Base-by-base conservation (phyloP, 2,797 vertebrate genomes). In the Karalla daura region DNA sequence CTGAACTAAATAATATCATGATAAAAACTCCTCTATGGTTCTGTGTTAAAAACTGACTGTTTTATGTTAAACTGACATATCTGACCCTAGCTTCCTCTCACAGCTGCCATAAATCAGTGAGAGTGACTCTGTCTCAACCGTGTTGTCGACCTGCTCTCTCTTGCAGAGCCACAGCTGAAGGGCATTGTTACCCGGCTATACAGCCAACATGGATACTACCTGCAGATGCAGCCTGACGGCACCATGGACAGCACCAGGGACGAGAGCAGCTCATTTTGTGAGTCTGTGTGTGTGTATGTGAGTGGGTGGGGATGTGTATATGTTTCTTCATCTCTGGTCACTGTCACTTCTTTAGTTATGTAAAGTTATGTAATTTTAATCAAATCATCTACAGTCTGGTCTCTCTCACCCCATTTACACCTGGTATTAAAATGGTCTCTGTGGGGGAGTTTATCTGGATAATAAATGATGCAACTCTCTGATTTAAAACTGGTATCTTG, bases 191-290 rank as follows among this genome's bases (percentile, higher is more conserved):
- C 97, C 54, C 96, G 97, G 80, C 94, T 99, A 2, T 98, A 96
- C 94, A 98, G 96, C 91, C 95, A 96, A 78, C 96, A 99, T 86
- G 98, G 97, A 71, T 99, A 92, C 91, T 97, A 98, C 94, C 94
- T 99, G 89, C 97, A 99, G 92, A 94, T 99, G 91, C 96, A 97
- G 89, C 95, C 97, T 81, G 97, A 98, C 87, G 97, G 98, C 88
- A 96, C 95, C 68, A 95, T 99, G 81, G 97, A 99, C 91, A 96
- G 98, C 89, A 98, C 97, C 76, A 95, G 96, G 91, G 97, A 99
- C 53, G 97, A 99, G 86, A 95, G 95, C 91, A 97, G 96, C 90
- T 96, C 94, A 89, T 93, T 93, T 79, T 89, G 92, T 93, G 76
- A 93, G 91, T 86, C 60, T 69, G 24, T 55, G 40, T 66, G 21